Evolutionary conservation across 2,888 invertebrate genomes (phyloP).

Genomic region (Metacarcinus magister): DNA sequence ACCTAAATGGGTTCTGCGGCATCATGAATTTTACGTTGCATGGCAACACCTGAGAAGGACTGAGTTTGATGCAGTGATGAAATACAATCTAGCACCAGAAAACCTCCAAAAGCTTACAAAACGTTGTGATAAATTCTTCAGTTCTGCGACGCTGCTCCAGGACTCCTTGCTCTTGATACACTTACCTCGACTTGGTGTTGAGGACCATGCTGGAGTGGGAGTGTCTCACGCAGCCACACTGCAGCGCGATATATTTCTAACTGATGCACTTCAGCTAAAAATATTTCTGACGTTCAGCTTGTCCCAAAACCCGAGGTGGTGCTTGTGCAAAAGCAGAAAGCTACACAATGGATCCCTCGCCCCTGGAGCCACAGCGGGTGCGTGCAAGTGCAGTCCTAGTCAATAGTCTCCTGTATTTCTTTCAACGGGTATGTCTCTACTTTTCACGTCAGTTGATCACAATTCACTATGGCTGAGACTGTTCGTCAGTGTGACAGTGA

Average conservation of each 20-base stretch:
- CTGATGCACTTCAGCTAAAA: background rate
- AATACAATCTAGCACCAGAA: background rate
- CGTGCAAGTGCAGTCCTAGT: too few species aligned
- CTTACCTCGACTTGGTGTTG: background rate
- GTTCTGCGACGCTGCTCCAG: background rate
- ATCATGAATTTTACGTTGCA: background rate
- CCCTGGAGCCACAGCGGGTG: background rate
- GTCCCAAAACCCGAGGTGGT: background rate
- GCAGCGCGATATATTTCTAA: background rate
- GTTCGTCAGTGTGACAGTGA: background rate
- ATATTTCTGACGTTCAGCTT: background rate
- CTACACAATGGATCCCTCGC: too few species aligned
- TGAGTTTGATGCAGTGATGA: background rate
- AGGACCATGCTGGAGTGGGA: background rate
- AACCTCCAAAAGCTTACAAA: background rate
- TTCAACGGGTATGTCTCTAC: background rate
- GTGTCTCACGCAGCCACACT: conserved; percentile 29
- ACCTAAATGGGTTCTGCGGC: background rate
- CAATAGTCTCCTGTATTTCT: background rate
- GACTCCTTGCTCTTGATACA: background rate
- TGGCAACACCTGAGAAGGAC: background rate
- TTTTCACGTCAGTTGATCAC: background rate
- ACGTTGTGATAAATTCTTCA: background rate
- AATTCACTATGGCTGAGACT: background rate
- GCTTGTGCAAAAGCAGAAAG: background rate